Evolutionary conservation across 1,140 invertebrate species (phyloP), one percentile per base, ranked within the genome.

Genomic region (Cydia splendana): DNA sequence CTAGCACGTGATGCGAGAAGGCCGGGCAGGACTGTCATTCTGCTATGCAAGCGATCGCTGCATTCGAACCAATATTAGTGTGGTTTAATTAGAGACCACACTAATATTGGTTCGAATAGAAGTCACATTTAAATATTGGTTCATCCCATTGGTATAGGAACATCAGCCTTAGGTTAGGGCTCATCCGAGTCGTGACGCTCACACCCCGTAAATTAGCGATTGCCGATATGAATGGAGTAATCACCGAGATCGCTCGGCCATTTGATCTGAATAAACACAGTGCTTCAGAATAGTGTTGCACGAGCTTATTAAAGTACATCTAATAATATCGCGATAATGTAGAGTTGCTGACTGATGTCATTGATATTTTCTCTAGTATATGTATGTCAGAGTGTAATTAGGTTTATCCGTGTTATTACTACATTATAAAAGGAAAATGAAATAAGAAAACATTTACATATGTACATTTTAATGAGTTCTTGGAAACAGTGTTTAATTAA

Each of bases 1-100:
- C 5, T 62, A 62, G 78, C 76, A 78, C 77, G 71, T 81, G 80
- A 78, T 48, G 34, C 20, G 51, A 48, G 76, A 81, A 83, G 82
- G 80, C 67, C 71, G 73, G 74, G 24, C 30, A 18, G 12, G 67
- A 4, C 18, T 62, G 20, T 62, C 6, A 62, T 24, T 62, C 20
- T 10, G 53, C 53, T 2, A 57, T 18, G 53, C 9, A 62, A 10
- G 18, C 20, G 20, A 53, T n/a, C 7, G 57, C 7, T n/a, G 18
- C 4, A 2, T 2, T 10, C 10, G 9, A 24, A 62, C 57, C 9
- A 62, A 62, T 24, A 62, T 18, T n/a, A 62, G 57, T 24, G 10
- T 24, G 57, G 9, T 24, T 24, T 10, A 12, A 62, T 10, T 24
- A 62, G n/a, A 2, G 1, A n/a, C n/a, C n/a, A n/a, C n/a, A n/a